phyloP scores from a whole-genome alignment of 2,113 vertebrate genomes.

The Xenopus laevis region DNA sequence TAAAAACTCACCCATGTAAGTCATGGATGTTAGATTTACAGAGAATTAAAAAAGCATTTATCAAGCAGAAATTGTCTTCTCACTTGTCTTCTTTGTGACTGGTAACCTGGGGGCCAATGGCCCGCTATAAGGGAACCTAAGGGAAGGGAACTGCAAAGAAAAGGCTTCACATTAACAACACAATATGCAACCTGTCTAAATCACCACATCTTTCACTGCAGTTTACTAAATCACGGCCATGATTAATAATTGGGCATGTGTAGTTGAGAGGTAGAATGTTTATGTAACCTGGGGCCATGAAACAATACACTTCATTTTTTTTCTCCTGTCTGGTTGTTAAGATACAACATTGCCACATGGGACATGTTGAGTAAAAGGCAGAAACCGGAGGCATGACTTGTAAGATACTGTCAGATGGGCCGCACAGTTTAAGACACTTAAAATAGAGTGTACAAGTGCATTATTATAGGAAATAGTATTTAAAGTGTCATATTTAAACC shows the following conservation, averaged over 20 bases:
- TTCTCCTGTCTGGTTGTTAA: background rate
- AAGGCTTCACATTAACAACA: background rate
- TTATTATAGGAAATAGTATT: too few species aligned
- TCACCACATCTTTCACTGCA: background rate
- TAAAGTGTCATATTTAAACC: too few species aligned
- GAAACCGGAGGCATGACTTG: background rate
- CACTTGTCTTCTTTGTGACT: slow-evolving; percentile 40
- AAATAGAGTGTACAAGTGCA: too few species aligned
- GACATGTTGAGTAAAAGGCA: background rate
- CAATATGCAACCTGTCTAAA: slow-evolving; percentile 4
- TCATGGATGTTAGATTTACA: slow-evolving; percentile 45
- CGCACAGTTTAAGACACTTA: background rate
- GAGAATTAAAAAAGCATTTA: slow-evolving; percentile 42
- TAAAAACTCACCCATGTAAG: slow-evolving; percentile 65
- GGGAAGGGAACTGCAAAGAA: background rate
- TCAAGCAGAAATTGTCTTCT: slow-evolving; percentile 44
- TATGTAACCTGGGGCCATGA: background rate
- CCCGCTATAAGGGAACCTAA: background rate
- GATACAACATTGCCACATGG: background rate
- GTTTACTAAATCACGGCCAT: background rate
- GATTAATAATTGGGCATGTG: background rate
- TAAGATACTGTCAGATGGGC: background rate
- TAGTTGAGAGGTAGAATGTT: background rate
- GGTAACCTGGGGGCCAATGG: background rate
- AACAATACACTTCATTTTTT: background rate